Base-by-base conservation (phyloP, 2,888 invertebrate genomes). In the Corythucha ciliata region DNA sequence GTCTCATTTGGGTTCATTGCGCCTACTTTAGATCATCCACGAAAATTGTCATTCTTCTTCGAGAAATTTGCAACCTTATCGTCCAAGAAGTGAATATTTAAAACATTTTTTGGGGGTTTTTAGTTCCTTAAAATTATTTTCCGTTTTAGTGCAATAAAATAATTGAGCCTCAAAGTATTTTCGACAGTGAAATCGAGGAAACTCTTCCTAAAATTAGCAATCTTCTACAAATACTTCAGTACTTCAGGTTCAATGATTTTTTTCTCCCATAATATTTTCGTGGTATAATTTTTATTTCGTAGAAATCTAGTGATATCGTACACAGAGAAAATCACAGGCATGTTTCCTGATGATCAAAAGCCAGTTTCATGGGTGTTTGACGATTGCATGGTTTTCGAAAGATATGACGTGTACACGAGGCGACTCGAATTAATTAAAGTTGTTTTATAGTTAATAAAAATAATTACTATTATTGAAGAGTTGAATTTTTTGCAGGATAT, bases 131-230 rank as follows among this genome's bases (percentile, higher is more conserved):
- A 16, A 16, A 24, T 48, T 55, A 50, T 59, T 56, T 54, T 58
- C 55, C 40, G 57, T 52, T 48, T 14, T 45, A 59, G 59, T 52
- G 57, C 8, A 55, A 57, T 0, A 77, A 76, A 58, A 79, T 80
- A 59, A 69, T 89, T 50, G 90, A 91, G 64, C 85, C 90, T 0
- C 68, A 74, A 14, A 78, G 83, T 1, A 76, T 93, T 58, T 91
- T 93, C 67, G 87, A 89, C 72, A 86, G 85, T 0, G 92, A 92
- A 57, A 73, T 81, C 0, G 83, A 85, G 57, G 88, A 89, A 61
- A 80, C 80, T 37, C 68, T 78, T 12, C 62, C 73, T 4, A 81
- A 79, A 65, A 68, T 85, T 2, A 69, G 66, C 14, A 70, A 70
- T 25, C 75, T 72, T 2, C 65, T 77, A 18, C 60, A 61, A 0